Conservation (phyloP, 2,888 invertebrate species). For the Drosophila tanythrix region DNA sequence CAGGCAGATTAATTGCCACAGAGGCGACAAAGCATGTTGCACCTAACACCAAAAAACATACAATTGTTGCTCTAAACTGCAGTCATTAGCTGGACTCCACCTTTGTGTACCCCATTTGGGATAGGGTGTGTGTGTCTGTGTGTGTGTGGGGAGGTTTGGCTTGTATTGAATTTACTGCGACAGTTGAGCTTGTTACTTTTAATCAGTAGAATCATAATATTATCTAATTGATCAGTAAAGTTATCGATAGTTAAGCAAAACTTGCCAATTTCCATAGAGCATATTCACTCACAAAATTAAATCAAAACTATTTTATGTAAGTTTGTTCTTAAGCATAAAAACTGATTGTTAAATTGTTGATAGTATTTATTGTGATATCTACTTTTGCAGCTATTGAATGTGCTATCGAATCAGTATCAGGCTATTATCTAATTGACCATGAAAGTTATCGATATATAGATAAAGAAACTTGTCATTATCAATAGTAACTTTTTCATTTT, state of each 20-base stretch:
- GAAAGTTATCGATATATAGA: not conserved
- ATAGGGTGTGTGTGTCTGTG: not conserved
- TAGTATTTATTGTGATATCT: not conserved
- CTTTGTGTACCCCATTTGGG: constrained; percentile 23
- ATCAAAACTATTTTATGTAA: not conserved
- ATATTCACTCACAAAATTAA: not conserved
- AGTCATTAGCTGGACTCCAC: constrained; percentile 37
- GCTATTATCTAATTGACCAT: not conserved
- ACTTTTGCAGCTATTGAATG: not conserved
- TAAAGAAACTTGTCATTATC: not conserved
- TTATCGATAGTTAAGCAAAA: not conserved
- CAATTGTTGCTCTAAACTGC: constrained; percentile 33
- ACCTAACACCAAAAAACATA: constrained; percentile 44
- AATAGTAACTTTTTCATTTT: not conserved
- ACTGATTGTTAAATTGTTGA: not conserved
- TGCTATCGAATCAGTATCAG: not conserved
- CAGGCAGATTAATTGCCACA: constrained; percentile 67
- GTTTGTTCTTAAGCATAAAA: not conserved
- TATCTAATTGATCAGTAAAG: not conserved
- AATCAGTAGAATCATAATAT: too few species aligned
- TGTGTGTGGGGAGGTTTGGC: not conserved
- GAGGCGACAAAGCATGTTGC: constrained; percentile 35
- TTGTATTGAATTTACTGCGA: not conserved
- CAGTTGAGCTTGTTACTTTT: not conserved
- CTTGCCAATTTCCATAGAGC: not conserved